Evolutionary conservation across 2,797 vertebrate genomes (phyloP).

Genomic region (Hozukius guyotensis): DNA sequence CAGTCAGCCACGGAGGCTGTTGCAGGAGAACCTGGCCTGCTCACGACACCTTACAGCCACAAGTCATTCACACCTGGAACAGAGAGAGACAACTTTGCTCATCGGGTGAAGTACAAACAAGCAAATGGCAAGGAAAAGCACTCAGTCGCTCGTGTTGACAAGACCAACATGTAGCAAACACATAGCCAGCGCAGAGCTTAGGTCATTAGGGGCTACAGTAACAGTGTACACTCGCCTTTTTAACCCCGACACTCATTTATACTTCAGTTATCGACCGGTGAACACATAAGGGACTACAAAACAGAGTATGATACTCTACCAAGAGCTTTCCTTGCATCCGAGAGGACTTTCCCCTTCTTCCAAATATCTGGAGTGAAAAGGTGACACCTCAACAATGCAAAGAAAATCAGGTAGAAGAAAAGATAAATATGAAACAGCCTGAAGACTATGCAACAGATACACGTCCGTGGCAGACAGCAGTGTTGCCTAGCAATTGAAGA

Average conservation of each 20-base stretch:
- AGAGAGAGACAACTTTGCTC: slow-evolving; percentile 71
- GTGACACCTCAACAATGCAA: background rate
- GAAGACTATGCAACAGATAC: slow-evolving; percentile 48
- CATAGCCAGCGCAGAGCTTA: slow-evolving; percentile 50
- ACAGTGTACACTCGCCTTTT: slow-evolving; percentile 23
- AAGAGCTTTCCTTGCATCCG: slow-evolving; percentile 21
- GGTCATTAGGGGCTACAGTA: slow-evolving; percentile 58
- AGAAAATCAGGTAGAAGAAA: background rate
- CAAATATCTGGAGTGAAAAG: slow-evolving; percentile 5
- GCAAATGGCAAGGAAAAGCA: slow-evolving; percentile 67
- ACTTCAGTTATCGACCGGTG: slow-evolving; percentile 48
- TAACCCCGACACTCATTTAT: slow-evolving; percentile 57
- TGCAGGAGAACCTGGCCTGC: slow-evolving; percentile 73
- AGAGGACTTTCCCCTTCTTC: background rate
- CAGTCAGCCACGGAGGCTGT: slow-evolving; percentile 79
- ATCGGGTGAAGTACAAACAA: slow-evolving; percentile 55
- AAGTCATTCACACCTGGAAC: slow-evolving; percentile 83
- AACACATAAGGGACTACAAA: slow-evolving; percentile 43
- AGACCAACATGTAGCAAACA: slow-evolving; percentile 56
- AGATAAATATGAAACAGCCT: slow-evolving; percentile 28
- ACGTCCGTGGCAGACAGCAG: slow-evolving; percentile 46
- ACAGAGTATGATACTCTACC: slow-evolving; percentile 30
- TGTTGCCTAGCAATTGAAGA: slow-evolving; percentile 69
- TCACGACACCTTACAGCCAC: slow-evolving; percentile 78
- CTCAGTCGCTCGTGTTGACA: slow-evolving; percentile 61